These are phyloP conservation scores for Karalla daura DNA, from an alignment of 2,797 vertebrate genomes.

Conservation along the genomic window DNA sequence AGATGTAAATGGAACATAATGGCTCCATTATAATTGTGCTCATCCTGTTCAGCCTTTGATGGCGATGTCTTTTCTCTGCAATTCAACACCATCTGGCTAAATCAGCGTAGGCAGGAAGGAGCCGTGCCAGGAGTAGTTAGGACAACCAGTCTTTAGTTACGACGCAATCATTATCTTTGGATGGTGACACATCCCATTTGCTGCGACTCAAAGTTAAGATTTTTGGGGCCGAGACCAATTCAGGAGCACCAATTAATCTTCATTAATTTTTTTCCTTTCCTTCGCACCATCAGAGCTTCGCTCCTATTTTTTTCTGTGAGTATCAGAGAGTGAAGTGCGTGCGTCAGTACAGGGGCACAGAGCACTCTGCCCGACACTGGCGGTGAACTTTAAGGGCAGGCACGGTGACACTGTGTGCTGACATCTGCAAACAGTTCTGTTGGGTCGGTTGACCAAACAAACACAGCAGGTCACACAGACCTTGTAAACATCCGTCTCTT, in stretches of 20 bases:
- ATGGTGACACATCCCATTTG: conserved; percentile 54
- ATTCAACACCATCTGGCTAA: conserved; percentile 72
- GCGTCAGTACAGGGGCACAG: conserved; percentile 23
- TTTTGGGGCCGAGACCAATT: not conserved
- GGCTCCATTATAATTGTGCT: conserved; percentile 60
- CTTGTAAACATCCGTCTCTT: conserved; percentile 55
- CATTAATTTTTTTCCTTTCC: conserved; percentile 11
- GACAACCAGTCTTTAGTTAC: conserved; percentile 59
- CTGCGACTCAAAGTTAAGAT: conserved; percentile 26
- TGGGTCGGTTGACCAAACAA: conserved; percentile 62
- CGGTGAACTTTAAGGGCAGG: conserved; percentile 50
- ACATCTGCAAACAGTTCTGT: conserved; percentile 61
- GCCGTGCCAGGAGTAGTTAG: conserved; percentile 50
- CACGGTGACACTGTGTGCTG: conserved; percentile 53
- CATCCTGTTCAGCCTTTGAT: conserved; percentile 65
- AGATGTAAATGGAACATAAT: conserved; percentile 73
- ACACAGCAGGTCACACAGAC: conserved; percentile 66
- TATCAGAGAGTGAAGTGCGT: not conserved
- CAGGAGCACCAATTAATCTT: conserved; percentile 16
- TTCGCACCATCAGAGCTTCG: not conserved
- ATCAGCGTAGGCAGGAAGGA: conserved; percentile 45
- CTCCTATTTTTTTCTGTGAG: not conserved
- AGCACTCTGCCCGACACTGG: not conserved
- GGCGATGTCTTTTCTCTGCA: conserved; percentile 53
- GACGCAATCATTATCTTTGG: conserved; percentile 59